phyloP scores from a whole-genome alignment of 2,888 invertebrate species.

The Nemotelus pantherinus region DNA sequence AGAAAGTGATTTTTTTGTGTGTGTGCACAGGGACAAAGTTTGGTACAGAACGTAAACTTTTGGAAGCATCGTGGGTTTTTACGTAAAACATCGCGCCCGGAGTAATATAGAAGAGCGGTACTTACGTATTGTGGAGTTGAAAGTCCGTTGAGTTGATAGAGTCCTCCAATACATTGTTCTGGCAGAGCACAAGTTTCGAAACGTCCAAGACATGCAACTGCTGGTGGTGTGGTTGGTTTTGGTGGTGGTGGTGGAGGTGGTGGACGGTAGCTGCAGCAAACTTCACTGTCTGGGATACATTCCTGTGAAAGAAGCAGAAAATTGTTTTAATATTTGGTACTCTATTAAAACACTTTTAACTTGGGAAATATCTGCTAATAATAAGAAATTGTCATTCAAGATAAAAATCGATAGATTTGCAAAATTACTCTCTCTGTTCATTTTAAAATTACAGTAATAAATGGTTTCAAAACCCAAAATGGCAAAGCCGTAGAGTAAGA shows the following conservation, averaged over 20 bases:
- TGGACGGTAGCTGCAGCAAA: constrained; percentile 63
- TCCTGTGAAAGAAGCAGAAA: constrained; percentile 61
- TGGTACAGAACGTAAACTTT: no score
- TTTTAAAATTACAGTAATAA: no score
- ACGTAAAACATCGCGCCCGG: no score
- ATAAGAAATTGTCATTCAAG: no score
- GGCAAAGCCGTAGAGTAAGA: no score
- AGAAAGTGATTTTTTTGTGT: no score
- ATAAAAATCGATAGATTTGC: no score
- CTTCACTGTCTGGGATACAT: constrained; percentile 63
- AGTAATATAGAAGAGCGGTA: constrained; percentile 31
- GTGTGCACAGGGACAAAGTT: no score
- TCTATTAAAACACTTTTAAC: neutral
- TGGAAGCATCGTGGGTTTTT: no score
- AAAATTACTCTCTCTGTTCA: no score
- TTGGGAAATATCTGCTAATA: no score
- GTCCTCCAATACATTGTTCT: constrained; percentile 60
- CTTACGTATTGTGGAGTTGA: constrained; percentile 61
- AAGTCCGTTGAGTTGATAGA: constrained; percentile 59
- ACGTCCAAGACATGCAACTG: constrained; percentile 57
- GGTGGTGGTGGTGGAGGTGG: constrained; percentile 53
- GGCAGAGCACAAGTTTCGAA: constrained; percentile 62
- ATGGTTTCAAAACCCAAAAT: no score
- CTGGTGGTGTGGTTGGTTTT: constrained; percentile 51
- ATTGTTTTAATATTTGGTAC: neutral